Evolutionary conservation across 2,797 vertebrate species (phyloP), one percentile per base, ranked within the genome.

Genomic region (Heterohyrax brucei): DNA sequence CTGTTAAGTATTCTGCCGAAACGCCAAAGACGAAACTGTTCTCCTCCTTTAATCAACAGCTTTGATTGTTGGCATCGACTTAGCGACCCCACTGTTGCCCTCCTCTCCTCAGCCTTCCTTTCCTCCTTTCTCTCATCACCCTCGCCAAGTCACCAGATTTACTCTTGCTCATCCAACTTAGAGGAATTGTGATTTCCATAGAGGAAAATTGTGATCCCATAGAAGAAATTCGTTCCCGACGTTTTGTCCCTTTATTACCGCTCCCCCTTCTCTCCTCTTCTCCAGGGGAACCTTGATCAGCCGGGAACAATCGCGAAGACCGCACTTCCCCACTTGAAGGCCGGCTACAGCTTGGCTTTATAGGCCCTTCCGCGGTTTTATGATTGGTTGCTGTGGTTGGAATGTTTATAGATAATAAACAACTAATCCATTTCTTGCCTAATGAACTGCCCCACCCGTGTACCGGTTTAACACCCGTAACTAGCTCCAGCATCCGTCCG

Each of bases 391-490:
- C 97, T 94, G 95, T 61, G 66, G 81, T 4, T 88, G 95, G 88
- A 39, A 97, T 86, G 85, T 97, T 98, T 97, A 96, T 90, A 94
- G 98, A 96, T 97, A 95, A 96, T 97, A 97, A 98, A 98, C 95
- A 97, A 97, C 78, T 95, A 97, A 97, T 96, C 96, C 95, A 86
- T 92, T 86, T 97, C 91, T 77, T 95, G 50, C 89, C 95, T 98
- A 97, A 97, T 79, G 96, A 96, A 95, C 95, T 50, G 68, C 85
- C 97, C 89, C 70, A 80, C 93, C 76, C 70, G 72, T 62, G 68
- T 46, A 77, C 89, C 91, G 6, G 16, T 90, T 88, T 93, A 88
- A 92, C 70, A 26, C 95, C 84, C 66, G 2, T 94, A 86, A 95
- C 93, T 87, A 88, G 96, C 95, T 95, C 46, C 90, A 44, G 94